Evolutionary conservation across 2,113 vertebrate species (phyloP), one percentile per base, ranked within the genome.

Genomic region (Sebastes fasciatus): DNA sequence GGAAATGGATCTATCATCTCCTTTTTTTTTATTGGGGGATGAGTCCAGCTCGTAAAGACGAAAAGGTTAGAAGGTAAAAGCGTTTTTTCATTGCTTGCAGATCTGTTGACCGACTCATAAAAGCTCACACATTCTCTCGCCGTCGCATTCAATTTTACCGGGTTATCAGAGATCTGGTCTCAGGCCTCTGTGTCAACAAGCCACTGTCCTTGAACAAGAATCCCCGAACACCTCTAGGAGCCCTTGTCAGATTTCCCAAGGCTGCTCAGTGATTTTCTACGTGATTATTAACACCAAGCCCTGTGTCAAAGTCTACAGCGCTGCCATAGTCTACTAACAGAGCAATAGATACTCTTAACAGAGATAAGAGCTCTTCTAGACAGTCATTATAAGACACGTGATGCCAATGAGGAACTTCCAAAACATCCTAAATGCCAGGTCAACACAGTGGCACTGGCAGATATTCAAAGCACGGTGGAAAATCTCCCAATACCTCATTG

Each of bases 401-500:
- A 66, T 16, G n/a, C 42, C 9, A 10, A 26, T 19, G 6, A 63
- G 49, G 49, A 21, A 10, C 7, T 58, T 9, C 17, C 43, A 46
- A 52, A 17, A 65, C 6, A 49, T 43, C n/a, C 21, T 52, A 14
- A 74, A 84, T 42, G 46, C 61, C 58, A 12, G 43, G 46, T 34
- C 21, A 67, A 51, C 48, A 71, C 2, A 7, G 19, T 2, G 6
- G 5, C 6, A 8, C 48, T 43, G 64, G 65, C 60, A 66, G 63
- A 55, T 12, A 19, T 2, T 51, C 34, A 60, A 4, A 34, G 17
- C 48, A n/a, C 17, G 8, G 9, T 17, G 3, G 34, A 58, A 60
- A 66, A 70, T 3, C 19, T 52, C 11, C 2, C 4, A n/a, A 13
- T 16, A 99, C 98, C 96, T 99, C 98, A 3, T 97, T 99, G 89